Base-by-base conservation (phyloP, 2,888 invertebrate genomes). In the Apamea crenata region DNA sequence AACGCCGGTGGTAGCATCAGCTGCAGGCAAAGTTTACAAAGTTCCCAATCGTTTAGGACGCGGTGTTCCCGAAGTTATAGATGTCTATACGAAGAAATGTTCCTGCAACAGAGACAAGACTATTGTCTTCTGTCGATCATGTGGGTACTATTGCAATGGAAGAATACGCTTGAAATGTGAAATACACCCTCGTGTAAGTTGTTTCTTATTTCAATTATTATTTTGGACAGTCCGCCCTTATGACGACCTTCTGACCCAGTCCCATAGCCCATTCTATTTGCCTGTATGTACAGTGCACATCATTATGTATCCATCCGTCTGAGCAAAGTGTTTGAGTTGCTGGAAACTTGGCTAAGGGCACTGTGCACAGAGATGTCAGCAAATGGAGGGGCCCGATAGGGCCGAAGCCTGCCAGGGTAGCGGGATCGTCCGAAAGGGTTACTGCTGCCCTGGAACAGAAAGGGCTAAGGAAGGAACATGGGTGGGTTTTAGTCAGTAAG, bases 101-200 rank as follows among this genome's bases (percentile, higher is more conserved):
- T 94, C 95, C 12, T 97, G 97, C 87, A 85, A 89, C 32, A 91
- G 97, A 80, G 94, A 94, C 1, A 97, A 96, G 90, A 94, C 95
- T 1, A 94, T 95, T 25, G 97, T 96, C 6, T 96, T 96, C 85
- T 97, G 97, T 86, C 92, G 96, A 75, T 93, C 96, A 47, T 97
- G 97, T 80, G 97, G 97, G 44, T 97, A 94, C 84, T 95, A 95
- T 86, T 96, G 96, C 81, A 92, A 95, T 83, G 96, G 97, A 36
- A 95, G 97, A 66, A 96, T 96, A 80, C 94, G 96, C n/a, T 84
- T 96, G 74, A 94, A 92, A 78, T 97, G 97, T 86, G 93, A 93
- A 68, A 91, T 92, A 71, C 97, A 97, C 90, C 96, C 97, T 32
- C 90, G 96, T 70, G 97, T 97, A 93, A 94, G 95, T 84, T 29